Percentiles rank a stretch among this genome's conserved stretches.
These are phyloP conservation scores for Aporophyla lueneburgensis DNA, from an alignment of 2,888 invertebrate genomes.

Conservation along the genomic window DNA sequence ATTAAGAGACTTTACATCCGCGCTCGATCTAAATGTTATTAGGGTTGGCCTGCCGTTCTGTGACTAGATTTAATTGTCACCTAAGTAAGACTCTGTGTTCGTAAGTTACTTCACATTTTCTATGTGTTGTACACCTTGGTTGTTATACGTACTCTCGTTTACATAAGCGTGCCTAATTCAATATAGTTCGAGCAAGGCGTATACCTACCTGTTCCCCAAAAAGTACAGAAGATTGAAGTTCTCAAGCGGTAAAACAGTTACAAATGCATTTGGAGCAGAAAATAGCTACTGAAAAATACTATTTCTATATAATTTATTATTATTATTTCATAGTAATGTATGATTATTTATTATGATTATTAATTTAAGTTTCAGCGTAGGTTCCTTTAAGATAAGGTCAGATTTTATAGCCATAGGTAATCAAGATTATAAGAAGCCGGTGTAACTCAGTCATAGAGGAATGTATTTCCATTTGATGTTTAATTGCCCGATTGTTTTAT, in stretches of 20 bases:
- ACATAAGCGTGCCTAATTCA: slow-evolving; percentile 18
- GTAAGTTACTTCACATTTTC: background rate
- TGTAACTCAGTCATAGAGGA: slow-evolving; percentile 1
- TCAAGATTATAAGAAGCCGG: slow-evolving; percentile 15
- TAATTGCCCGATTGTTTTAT: background rate
- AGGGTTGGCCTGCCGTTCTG: slow-evolving; percentile 18
- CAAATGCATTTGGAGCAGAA: slow-evolving; percentile 57
- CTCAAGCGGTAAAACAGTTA: slow-evolving; percentile 53
- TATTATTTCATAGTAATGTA: slow-evolving; percentile 54
- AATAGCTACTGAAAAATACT: slow-evolving; percentile 65
- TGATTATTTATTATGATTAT: slow-evolving; percentile 58
- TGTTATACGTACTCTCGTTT: background rate
- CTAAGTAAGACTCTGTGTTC: background rate
- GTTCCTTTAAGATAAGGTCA: slow-evolving; percentile 29
- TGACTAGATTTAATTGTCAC: background rate
- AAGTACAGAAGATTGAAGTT: slow-evolving; percentile 52
- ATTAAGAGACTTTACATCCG: slow-evolving; percentile 39
- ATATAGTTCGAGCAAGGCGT: slow-evolving; percentile 44
- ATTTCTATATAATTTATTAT: slow-evolving; percentile 59
- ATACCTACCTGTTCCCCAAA: slow-evolving; percentile 60
- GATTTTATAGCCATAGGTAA: slow-evolving; percentile 22
- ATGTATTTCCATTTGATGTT: slow-evolving; percentile 8
- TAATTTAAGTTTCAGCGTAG: slow-evolving; percentile 48
- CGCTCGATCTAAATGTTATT: slow-evolving; percentile 45
- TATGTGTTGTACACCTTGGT: background rate